phyloP scores from a whole-genome alignment of 2,888 invertebrate species.

The Sacculina carcini region DNA sequence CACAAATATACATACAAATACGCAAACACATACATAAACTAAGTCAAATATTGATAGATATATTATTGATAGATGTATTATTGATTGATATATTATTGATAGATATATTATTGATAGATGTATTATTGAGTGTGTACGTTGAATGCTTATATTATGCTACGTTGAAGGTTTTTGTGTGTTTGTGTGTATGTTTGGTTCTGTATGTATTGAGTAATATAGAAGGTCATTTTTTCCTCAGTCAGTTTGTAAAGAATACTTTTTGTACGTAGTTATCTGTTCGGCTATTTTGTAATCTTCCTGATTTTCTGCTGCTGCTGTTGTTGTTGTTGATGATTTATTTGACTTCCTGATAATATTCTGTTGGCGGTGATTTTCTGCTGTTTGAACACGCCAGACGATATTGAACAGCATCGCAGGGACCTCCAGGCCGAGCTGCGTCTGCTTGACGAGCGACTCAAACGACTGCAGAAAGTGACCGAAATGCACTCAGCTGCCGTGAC shows the following conservation, averaged over 20 bases:
- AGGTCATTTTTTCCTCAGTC: not conserved
- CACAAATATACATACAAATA: too few relatives aligned
- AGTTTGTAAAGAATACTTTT: not conserved
- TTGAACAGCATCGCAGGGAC: conserved; percentile 29
- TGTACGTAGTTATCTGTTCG: not conserved
- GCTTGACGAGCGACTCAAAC: conserved; percentile 10
- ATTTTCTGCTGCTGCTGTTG: not conserved
- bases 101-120: too few relatives aligned
- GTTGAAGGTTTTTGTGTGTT: too few relatives aligned
- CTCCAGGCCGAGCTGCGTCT: conserved; percentile 15
- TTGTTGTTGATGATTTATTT: not conserved
- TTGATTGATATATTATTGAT: too few relatives aligned
- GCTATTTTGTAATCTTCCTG: too few relatives aligned
- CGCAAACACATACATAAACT: conserved; percentile 7
- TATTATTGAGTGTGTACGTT: too few relatives aligned
- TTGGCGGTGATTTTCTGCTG: too few relatives aligned
- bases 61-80: conserved; percentile 1
- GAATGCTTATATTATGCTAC: too few relatives aligned
- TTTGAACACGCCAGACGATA: too few relatives aligned
- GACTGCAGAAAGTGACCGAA: not conserved
- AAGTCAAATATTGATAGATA: conserved; percentile 4
- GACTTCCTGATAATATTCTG: conserved; percentile 6
- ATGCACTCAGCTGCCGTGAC: too few relatives aligned
- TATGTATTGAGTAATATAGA: not conserved
- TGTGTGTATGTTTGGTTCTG: too few relatives aligned